These are phyloP conservation scores for Protosalanx chinensis DNA, from an alignment of 2,797 vertebrate species.

Conservation along the genomic window DNA sequence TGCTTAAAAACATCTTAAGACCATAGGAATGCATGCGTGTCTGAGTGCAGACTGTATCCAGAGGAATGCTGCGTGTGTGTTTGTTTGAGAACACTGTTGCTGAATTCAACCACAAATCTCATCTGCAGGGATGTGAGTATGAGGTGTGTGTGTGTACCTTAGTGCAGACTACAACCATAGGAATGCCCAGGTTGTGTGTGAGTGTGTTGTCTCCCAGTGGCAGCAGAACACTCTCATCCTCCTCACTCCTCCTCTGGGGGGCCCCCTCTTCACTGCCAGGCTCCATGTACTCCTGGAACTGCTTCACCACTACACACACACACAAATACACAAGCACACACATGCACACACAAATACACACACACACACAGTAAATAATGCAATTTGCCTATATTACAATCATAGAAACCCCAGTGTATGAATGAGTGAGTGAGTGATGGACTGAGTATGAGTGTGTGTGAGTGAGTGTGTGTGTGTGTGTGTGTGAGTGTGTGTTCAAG, in stretches of 20 bases:
- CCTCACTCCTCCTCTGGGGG: slow-evolving; percentile 89
- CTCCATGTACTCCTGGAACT: slow-evolving; percentile 96
- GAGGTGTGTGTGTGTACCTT: slow-evolving; percentile 74
- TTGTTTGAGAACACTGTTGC: background rate
- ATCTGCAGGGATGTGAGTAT: background rate
- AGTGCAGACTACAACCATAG: slow-evolving; percentile 94
- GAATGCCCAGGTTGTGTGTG: slow-evolving; percentile 95
- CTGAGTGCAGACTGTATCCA: background rate
- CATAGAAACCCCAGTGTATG: background rate
- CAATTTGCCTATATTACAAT: background rate
- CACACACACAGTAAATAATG: slow-evolving; percentile 11
- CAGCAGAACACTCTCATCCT: slow-evolving; percentile 89
- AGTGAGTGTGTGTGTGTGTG: background rate
- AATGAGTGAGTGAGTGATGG: too few relatives aligned
- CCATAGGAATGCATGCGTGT: slow-evolving; percentile 1
- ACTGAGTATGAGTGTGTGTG: too few relatives aligned
- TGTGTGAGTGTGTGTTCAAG: background rate
- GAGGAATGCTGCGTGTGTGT: background rate
- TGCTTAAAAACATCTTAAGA: background rate
- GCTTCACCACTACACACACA: slow-evolving; percentile 83
- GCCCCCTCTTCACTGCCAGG: slow-evolving; percentile 90
- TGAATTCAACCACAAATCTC: too few relatives aligned
- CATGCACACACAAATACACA: slow-evolving; percentile 10
- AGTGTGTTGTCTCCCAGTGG: slow-evolving; percentile 94
- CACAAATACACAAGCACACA: slow-evolving; percentile 17